Evolutionary conservation across 2,888 invertebrate species (phyloP), one percentile per base, ranked within the genome.

Genomic region (Lithophane semibrunnea): DNA sequence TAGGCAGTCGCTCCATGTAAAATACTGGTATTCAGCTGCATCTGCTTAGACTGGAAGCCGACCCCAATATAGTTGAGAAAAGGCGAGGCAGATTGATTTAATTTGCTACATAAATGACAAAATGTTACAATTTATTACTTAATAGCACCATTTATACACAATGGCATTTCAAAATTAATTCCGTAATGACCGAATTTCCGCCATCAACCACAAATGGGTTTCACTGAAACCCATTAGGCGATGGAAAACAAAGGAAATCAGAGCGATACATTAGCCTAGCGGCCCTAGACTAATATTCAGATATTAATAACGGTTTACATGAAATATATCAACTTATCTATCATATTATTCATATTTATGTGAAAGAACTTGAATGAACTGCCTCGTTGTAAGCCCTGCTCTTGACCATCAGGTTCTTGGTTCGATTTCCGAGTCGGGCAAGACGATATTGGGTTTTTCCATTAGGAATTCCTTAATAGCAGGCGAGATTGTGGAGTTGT

Each of bases 151-250:
- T 37, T 37, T 9, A 21, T 54, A 54, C 21, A 54, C 3, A 21
- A 54, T 3, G 5, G 0, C 0, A 56, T 44, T 60, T 47, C 3
- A 4, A 63, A 37, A 37, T 47, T 1, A 37, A 13, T 29, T 29
- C 13, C n/a, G 5, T 69, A 37, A 77, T 61, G 52, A 54, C n/a
- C 4, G 16, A 75, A 49, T 76, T 77, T 37, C 12, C 44, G 49
- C 16, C 47, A 24, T 18, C 13, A 13, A 18, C 29, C 49, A 61
- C 18, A 52, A 77, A 77, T 77, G 18, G 13, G 12, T 47, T 69
- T n/a, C 29, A 65, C 29, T 13, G 7, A n/a, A 70, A 61, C 7
- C 61, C 29, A 75, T 65, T 65, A 69, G 47, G 58, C 42, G 21
- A 1, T 47, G 42, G 24, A 13, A 66, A 72, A 54, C 42, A 49